Evolutionary conservation across 2,888 invertebrate genomes (phyloP).

Genomic region (Leptinotarsa juncta): DNA sequence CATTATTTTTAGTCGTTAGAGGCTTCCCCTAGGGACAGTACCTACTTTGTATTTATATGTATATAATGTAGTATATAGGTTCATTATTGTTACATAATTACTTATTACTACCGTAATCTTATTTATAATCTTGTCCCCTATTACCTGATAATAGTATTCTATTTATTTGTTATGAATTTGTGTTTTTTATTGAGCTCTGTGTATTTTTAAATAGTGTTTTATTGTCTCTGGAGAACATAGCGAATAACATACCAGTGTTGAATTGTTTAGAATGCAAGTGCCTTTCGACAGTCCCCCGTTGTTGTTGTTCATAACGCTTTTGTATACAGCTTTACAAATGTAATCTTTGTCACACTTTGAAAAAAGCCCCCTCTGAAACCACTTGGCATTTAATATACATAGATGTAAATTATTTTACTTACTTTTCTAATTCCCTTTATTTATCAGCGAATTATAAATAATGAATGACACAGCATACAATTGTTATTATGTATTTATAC

Average conservation of each 20-base stretch:
- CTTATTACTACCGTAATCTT: conserved; percentile 35
- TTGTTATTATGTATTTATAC: conserved; percentile 58
- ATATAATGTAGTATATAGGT: conserved; percentile 49
- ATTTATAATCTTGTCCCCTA: conserved; percentile 48
- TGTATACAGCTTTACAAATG: conserved; percentile 57
- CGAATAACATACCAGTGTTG: conserved; percentile 45
- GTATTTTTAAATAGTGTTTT: conserved; percentile 43
- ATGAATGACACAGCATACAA: conserved; percentile 59
- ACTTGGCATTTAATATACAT: conserved; percentile 55
- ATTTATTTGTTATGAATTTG: conserved; percentile 53
- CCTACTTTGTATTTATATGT: conserved; percentile 47
- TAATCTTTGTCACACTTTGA: conserved; percentile 51
- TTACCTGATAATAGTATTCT: conserved; percentile 57
- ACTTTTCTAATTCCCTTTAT: conserved; percentile 48
- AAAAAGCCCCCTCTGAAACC: conserved; percentile 36
- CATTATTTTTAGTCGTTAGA: conserved; percentile 62
- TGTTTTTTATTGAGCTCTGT: conserved; percentile 50
- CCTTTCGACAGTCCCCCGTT: conserved; percentile 42
- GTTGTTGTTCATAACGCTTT: conserved; percentile 51
- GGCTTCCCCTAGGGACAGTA: conserved; percentile 37
- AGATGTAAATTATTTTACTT: conserved; percentile 52
- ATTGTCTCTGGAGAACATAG: conserved; percentile 29
- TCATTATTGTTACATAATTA: conserved; percentile 44
- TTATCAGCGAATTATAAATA: conserved; percentile 58
- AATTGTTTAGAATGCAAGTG: conserved; percentile 45